These are phyloP conservation scores for Arbacia lixula DNA, from an alignment of 53 echinoderm and acorn worm species.

Conservation along the genomic window DNA sequence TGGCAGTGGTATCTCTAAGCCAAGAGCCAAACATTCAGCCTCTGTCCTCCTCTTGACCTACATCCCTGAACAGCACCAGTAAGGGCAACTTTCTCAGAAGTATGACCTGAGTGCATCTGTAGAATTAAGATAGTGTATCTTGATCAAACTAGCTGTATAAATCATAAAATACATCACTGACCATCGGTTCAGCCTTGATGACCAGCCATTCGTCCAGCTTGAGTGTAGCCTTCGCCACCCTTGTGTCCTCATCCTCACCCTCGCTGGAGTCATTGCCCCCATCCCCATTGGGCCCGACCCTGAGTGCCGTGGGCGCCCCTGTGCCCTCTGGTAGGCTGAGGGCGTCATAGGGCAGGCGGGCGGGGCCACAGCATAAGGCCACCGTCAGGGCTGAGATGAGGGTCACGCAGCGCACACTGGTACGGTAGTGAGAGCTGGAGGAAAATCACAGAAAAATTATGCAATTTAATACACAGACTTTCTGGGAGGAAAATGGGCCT, in stretches of 20 bases:
- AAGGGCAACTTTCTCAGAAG: no score
- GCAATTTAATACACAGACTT: no score
- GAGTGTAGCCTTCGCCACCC: conserved; percentile 68
- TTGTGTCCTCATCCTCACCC: conserved; percentile 75
- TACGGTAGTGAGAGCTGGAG: conserved; percentile 44
- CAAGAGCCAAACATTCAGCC: no score
- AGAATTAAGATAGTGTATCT: no score
- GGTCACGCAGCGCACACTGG: conserved; percentile 88
- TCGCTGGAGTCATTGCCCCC: conserved; percentile 71
- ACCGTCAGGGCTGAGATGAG: conserved; percentile 84
- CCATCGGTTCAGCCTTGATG: conserved; percentile 71
- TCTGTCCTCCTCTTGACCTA: no score
- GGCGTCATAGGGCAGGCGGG: conserved; percentile 92
- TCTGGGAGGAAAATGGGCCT: no score
- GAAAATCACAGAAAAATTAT: no score
- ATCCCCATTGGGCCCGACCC: conserved; percentile 70
- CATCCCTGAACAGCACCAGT: no score
- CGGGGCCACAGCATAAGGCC: conserved; percentile 89
- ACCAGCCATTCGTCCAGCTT: conserved; percentile 93
- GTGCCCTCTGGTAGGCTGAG: conserved; percentile 75
- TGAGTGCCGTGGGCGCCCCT: conserved; percentile 28
- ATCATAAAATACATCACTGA: no score
- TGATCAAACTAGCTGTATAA: no score
- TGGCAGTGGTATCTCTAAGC: no score
- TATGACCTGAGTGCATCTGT: no score